phyloP scores from a whole-genome alignment of 2,888 invertebrate genomes.

The Eupithecia dodoneata region DNA sequence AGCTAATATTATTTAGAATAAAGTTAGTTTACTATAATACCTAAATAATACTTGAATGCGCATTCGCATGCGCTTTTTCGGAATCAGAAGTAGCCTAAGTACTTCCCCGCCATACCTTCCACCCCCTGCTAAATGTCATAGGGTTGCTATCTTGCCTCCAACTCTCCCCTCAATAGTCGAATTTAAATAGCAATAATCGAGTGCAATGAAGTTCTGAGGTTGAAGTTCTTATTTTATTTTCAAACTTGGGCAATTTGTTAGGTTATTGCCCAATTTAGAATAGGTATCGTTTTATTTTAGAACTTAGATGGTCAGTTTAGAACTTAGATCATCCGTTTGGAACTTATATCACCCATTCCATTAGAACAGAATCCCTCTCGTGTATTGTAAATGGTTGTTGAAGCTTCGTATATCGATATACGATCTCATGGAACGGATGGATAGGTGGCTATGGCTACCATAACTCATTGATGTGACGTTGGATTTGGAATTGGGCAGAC shows the following conservation, averaged over 20 bases:
- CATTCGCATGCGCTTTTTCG: no score
- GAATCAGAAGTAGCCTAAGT: no score
- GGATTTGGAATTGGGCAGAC: background rate
- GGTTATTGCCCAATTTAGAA: slow-evolving; percentile 1
- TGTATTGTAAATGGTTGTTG: background rate
- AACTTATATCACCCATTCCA: no score
- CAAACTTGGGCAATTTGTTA: background rate
- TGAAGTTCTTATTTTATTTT: background rate
- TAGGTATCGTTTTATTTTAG: background rate
- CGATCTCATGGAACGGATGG: background rate
- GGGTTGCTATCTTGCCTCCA: background rate
- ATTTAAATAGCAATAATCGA: background rate
- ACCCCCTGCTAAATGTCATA: no score
- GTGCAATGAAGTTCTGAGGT: background rate
- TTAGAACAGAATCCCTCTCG: background rate
- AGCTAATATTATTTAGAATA: no score
- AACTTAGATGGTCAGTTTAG: background rate
- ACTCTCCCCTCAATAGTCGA: no score
- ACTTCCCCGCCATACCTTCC: no score
- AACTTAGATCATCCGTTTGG: no score
- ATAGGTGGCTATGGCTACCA: background rate
- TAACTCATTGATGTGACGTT: background rate
- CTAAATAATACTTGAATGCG: no score
- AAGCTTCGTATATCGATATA: background rate
- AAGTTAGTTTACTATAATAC: no score